A percentile compares a stretch with the other conserved stretches of the same genome.
These are phyloP conservation scores for Philereme transversata DNA, from an alignment of 2,888 invertebrate species.

Conservation along the genomic window DNA sequence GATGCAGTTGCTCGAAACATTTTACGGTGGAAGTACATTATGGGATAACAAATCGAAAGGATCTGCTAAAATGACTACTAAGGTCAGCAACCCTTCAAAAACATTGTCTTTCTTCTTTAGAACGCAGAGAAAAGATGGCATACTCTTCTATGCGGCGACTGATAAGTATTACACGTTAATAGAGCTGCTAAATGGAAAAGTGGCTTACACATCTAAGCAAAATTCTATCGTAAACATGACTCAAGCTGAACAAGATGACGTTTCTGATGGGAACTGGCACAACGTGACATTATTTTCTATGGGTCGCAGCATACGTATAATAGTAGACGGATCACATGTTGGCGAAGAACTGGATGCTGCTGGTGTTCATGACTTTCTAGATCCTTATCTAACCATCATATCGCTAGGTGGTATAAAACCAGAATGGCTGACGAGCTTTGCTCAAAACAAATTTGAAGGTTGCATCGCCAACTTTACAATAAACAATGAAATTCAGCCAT, in stretches of 20 bases:
- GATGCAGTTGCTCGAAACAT: conserved; percentile 92
- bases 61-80: conserved; percentile 57
- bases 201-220: conserved; percentile 91
- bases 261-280: conserved; percentile 95
- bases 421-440: conserved; percentile 83
- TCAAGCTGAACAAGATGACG: conserved; percentile 82
- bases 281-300: conserved; percentile 90
- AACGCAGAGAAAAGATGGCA: conserved; percentile 90
- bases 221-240: conserved; percentile 93
- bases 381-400: conserved; percentile 93
- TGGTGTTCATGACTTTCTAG: conserved; percentile 95
- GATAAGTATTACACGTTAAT: conserved; percentile 94
- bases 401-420: conserved; percentile 91
- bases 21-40: conserved; percentile 89
- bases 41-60: conserved; percentile 83
- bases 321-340: conserved; percentile 87
- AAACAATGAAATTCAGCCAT: conserved; percentile 94
- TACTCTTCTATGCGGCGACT: conserved; percentile 93
- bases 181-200: conserved; percentile 89
- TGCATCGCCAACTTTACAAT: conserved; percentile 95
- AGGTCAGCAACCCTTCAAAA: conserved; percentile 85
- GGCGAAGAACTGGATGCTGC: conserved; percentile 94
- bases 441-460: conserved; percentile 90
- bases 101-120: conserved; percentile 91
- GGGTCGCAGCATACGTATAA: conserved; percentile 87